phyloP scores from a whole-genome alignment of 37 sponge, comb jelly and placozoan genomes.

The Crambe crambe region DNA sequence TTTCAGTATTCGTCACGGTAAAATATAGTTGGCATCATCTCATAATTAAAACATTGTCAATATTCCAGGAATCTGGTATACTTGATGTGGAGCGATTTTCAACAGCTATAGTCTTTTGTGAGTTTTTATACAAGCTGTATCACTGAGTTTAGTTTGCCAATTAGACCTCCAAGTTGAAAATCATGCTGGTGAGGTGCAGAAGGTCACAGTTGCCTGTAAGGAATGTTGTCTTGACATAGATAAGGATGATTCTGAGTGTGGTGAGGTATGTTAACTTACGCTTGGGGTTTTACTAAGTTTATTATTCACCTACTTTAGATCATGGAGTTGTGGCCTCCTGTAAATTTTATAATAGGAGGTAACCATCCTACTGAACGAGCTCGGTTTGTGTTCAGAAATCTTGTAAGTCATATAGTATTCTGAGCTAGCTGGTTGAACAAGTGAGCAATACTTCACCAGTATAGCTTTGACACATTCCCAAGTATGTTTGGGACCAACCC shows the following conservation, averaged over 20 bases:
- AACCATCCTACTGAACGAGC: slow-evolving; percentile 18
- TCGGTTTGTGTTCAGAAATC: slow-evolving; percentile 26
- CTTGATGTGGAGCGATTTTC: slow-evolving; percentile 13
- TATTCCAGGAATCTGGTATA: slow-evolving; percentile 32
- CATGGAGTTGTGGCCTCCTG: slow-evolving; percentile 18
- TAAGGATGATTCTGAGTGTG: slow-evolving; percentile 40
- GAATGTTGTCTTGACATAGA: slow-evolving; percentile 42
- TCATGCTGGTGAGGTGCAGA: background rate
- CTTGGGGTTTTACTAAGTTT: background rate
- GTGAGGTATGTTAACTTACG: slow-evolving; percentile 6
- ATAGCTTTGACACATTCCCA: no score
- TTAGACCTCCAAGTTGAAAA: slow-evolving; percentile 40
- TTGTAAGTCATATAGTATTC: slow-evolving; percentile 33
- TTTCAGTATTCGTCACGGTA: no score
- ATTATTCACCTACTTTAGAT: background rate
- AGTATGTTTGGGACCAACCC: no score
- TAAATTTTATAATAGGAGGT: background rate
- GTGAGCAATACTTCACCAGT: no score
- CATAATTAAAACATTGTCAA: no score
- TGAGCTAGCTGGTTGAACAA: background rate
- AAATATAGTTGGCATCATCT: no score
- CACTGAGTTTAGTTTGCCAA: background rate
- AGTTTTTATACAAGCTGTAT: background rate
- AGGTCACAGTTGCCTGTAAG: slow-evolving; percentile 25
- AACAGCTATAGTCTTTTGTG: slow-evolving; percentile 32